phyloP scores from a whole-genome alignment of 2,113 vertebrate species.

The Podarcis raffonei region DNA sequence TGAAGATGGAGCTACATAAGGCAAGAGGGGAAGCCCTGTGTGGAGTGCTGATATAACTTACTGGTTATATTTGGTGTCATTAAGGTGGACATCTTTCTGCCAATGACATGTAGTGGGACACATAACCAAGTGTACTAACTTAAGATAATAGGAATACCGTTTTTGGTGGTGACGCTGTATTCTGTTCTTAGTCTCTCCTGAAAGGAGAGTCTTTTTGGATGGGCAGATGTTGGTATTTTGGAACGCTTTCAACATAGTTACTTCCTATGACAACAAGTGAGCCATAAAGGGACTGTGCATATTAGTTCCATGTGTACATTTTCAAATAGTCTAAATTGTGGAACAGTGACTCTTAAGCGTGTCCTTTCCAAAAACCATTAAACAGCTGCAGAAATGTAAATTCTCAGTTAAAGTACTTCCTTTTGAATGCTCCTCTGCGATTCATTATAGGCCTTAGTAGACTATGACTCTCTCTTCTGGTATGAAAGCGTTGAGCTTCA shows the following conservation, averaged over 20 bases:
- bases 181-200: neutral
- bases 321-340: neutral
- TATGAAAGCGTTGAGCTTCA: conserved; percentile 2
- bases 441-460: neutral
- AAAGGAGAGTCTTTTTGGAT: neutral
- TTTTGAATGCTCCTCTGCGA: conserved; percentile 11
- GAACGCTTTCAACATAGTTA: neutral
- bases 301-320: neutral
- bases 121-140: too few relatives aligned
- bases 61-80: neutral
- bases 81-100: neutral
- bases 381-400: conserved; percentile 10
- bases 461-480: conserved; percentile 34
- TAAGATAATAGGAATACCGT: too few relatives aligned
- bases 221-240: neutral
- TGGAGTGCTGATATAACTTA: neutral
- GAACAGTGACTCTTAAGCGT: neutral
- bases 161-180: neutral
- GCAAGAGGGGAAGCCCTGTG: neutral
- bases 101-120: too few relatives aligned
- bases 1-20: neutral
- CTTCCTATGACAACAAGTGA: neutral
- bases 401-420: conserved; percentile 6
- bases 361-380: conserved; percentile 11
- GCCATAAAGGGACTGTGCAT: neutral